Percentiles rank a stretch among this genome's conserved stretches.
These are phyloP conservation scores for Planiliza haematocheilus DNA, from an alignment of 2,113 vertebrate species.

Conservation along the genomic window DNA sequence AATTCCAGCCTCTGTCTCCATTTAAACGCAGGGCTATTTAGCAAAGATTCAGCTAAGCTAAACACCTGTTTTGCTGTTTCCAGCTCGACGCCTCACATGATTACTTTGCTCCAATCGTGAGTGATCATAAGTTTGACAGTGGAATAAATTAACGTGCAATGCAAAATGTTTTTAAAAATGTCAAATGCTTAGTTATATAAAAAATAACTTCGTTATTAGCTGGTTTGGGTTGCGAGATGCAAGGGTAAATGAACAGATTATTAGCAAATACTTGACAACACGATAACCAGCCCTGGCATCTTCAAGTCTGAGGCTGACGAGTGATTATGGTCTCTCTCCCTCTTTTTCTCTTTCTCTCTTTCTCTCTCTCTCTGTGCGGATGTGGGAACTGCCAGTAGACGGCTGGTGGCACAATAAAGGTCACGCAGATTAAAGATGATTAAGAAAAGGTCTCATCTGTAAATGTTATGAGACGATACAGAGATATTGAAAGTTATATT, in stretches of 20 bases:
- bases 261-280: conserved; percentile 17
- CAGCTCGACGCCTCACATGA: too few relatives aligned
- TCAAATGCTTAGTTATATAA: too few relatives aligned
- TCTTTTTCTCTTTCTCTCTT: not conserved
- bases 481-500: conserved; percentile 47
- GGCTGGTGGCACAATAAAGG: conserved; percentile 55
- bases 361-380: not conserved
- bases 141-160: too few relatives aligned
- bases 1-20: too few relatives aligned
- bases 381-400: conserved; percentile 27
- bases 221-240: conserved; percentile 9
- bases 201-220: not conserved
- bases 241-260: conserved; percentile 19
- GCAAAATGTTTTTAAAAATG: too few relatives aligned
- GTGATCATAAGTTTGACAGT: too few relatives aligned
- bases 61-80: too few relatives aligned
- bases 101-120: too few relatives aligned
- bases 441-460: conserved; percentile 57
- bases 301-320: conserved; percentile 12
- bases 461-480: conserved; percentile 63
- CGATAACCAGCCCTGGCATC: conserved; percentile 21
- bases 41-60: too few relatives aligned
- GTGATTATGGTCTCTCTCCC: conserved; percentile 23
- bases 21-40: too few relatives aligned
- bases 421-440: conserved; percentile 60